Conservation (phyloP, 2,113 vertebrate genomes). For the Calidris pygmaea region DNA sequence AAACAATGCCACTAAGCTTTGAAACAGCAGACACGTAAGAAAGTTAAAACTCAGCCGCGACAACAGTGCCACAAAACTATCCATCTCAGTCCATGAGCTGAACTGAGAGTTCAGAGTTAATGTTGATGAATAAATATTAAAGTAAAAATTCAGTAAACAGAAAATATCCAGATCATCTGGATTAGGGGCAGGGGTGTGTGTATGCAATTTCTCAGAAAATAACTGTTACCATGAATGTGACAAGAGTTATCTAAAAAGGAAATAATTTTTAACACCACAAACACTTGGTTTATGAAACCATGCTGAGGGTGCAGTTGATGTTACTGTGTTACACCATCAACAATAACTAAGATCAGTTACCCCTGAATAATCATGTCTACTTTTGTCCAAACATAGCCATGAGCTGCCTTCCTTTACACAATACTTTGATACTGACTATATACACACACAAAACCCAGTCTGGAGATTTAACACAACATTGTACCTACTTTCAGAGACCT, state of each 20-base stretch:
- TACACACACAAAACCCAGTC: not conserved
- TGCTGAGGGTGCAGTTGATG: not conserved
- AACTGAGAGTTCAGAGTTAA: not conserved
- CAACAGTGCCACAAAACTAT: not conserved
- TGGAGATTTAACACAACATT: rapidly evolving
- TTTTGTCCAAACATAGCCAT: not conserved
- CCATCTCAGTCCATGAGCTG: not conserved
- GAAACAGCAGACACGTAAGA: not conserved
- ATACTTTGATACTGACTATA: not conserved
- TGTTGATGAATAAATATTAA: not conserved
- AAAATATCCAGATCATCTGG: not conserved
- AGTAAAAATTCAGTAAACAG: not conserved
- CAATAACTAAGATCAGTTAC: not conserved
- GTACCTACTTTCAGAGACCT: not conserved
- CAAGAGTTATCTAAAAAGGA: not conserved
- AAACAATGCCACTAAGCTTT: not conserved
- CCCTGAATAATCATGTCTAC: not conserved
- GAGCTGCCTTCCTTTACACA: not conserved
- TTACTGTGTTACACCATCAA: not conserved
- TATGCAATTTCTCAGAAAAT: not conserved
- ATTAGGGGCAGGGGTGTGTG: too few relatives aligned
- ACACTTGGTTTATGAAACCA: not conserved
- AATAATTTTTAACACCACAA: not conserved
- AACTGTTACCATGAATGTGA: not conserved
- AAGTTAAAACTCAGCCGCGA: not conserved